phyloP scores from a whole-genome alignment of 64 coral and sea anemone genomes.

The Dendronephthya gigantea region DNA sequence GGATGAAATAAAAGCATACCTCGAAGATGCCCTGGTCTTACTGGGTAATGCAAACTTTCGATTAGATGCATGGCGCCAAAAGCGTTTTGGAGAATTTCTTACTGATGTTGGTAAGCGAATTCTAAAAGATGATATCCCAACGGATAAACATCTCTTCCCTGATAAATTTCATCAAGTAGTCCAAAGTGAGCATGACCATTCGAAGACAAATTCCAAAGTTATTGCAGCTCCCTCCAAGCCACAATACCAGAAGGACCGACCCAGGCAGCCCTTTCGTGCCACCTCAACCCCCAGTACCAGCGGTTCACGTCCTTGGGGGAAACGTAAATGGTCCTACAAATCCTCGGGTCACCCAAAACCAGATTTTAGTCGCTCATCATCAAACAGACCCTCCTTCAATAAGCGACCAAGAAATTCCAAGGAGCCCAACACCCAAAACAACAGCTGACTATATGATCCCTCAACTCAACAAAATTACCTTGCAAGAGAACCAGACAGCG shows the following conservation, averaged over 20 bases:
- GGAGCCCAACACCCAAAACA: not conserved
- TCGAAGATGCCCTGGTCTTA: not conserved
- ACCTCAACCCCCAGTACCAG: not conserved
- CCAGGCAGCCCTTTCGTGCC: constrained; percentile 40
- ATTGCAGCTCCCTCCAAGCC: constrained; percentile 21
- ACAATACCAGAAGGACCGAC: not conserved
- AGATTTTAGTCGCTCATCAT: not conserved
- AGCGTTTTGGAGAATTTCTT: not conserved
- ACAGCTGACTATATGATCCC: constrained; percentile 11
- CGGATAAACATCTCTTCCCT: constrained; percentile 32
- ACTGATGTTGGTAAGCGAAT: not conserved
- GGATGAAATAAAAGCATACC: constrained; percentile 6
- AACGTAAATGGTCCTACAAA: constrained; percentile 14
- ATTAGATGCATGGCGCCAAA: constrained; percentile 1
- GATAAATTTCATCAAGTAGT: constrained; percentile 38
- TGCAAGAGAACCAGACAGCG: not conserved
- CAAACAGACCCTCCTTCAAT: not conserved
- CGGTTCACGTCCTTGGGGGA: not conserved
- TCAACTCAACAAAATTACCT: not conserved
- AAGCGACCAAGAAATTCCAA: constrained; percentile 2
- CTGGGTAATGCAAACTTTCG: not conserved
- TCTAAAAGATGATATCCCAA: not conserved
- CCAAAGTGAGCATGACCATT: constrained; percentile 40
- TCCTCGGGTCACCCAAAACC: not conserved
- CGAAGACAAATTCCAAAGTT: constrained; percentile 18